Evolutionary conservation across 2,888 invertebrate genomes (phyloP).

Genomic region (Mythimna albipuncta): DNA sequence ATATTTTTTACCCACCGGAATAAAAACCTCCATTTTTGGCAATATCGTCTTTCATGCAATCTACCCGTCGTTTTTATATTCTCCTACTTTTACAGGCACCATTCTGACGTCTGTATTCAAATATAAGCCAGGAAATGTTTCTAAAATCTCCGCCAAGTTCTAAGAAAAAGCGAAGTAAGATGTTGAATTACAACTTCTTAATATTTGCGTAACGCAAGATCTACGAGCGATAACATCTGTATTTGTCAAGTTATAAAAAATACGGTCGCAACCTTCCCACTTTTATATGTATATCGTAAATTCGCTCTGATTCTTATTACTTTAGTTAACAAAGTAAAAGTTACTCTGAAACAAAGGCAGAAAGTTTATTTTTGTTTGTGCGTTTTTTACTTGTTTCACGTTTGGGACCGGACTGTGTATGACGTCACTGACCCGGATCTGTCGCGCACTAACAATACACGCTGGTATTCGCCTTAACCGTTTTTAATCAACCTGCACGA

Average conservation of each 20-base stretch:
- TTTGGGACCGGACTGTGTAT: constrained; percentile 51
- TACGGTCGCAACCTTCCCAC: constrained; percentile 44
- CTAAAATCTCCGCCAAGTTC: constrained; percentile 1
- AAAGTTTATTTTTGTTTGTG: constrained; percentile 38
- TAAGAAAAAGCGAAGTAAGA: neutral
- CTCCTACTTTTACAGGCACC: neutral
- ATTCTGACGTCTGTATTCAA: constrained; percentile 4
- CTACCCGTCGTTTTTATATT: neutral
- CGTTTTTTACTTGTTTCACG: constrained; percentile 43
- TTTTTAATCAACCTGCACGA: constrained; percentile 62
- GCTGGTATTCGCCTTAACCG: constrained; percentile 55
- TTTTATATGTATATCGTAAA: constrained; percentile 49
- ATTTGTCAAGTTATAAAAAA: constrained; percentile 61
- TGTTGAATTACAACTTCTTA: constrained; percentile 19
- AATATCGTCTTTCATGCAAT: neutral
- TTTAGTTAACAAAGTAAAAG: constrained; percentile 17
- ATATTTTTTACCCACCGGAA: too few relatives aligned
- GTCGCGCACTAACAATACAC: constrained; percentile 61
- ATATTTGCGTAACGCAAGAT: constrained; percentile 37
- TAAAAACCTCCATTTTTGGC: too few relatives aligned
- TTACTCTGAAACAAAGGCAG: constrained; percentile 1
- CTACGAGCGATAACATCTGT: constrained; percentile 49
- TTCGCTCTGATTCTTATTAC: constrained; percentile 31
- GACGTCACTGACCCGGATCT: constrained; percentile 64
- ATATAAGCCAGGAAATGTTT: constrained; percentile 9